These are phyloP conservation scores for Drosophila burlai DNA, from an alignment of 1,140 invertebrate species.

Conservation along the genomic window DNA sequence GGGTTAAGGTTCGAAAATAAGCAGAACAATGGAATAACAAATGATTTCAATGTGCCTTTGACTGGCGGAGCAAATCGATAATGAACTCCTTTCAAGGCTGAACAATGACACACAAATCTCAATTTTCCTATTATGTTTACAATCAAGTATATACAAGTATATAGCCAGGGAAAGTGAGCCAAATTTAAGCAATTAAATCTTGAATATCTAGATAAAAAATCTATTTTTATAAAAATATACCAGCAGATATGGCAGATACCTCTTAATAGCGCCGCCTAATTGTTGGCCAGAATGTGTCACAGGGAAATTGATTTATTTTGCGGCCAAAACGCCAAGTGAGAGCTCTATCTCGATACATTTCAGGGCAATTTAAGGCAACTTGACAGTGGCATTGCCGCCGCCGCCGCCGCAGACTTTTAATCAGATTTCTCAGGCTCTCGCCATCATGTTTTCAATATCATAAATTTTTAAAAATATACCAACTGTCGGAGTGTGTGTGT, in stretches of 20 bases:
- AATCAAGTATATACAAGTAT: background rate
- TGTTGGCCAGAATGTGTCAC: background rate
- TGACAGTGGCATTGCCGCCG: constrained; percentile 47
- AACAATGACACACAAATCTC: background rate
- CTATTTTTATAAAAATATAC: background rate
- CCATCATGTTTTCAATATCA: constrained; percentile 58
- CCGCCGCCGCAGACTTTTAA: constrained; percentile 4
- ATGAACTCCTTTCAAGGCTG: background rate
- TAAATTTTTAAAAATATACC: constrained; percentile 73
- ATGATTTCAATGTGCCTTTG: constrained; percentile 1
- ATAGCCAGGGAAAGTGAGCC: background rate
- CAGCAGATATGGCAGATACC: background rate
- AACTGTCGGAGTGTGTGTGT: constrained; percentile 25
- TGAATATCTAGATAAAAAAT: background rate
- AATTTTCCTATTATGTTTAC: background rate
- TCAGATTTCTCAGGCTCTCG: constrained; percentile 4
- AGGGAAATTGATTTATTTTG: constrained; percentile 29
- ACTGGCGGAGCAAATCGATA: background rate
- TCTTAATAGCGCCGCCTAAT: constrained; percentile 14
- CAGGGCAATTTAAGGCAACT: constrained; percentile 17
- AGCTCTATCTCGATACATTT: constrained; percentile 19
- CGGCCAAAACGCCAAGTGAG: background rate
- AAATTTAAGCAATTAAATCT: background rate
- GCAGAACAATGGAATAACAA: constrained; percentile 1
- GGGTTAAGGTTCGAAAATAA: background rate